Base-by-base conservation (phyloP, 2,797 vertebrate species). In the Sebastes umbrosus region DNA sequence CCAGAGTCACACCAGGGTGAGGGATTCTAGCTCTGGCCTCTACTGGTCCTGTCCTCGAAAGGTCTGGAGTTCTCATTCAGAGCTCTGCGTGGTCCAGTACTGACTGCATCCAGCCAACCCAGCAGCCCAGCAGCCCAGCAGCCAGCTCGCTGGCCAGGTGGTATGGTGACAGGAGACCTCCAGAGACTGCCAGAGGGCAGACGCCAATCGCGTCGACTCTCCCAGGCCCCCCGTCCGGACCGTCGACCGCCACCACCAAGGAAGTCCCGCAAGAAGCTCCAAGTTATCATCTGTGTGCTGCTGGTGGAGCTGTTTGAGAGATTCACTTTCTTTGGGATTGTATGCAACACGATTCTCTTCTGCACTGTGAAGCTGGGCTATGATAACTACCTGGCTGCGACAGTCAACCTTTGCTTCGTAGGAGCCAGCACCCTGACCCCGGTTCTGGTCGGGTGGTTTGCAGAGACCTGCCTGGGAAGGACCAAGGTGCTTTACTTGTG, bases 341-440 rank as follows among this genome's bases (percentile, higher is more conserved):
- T 98, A 62, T 99, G 98, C 92, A 99, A 98, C 88, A 97, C 95
- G 96, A 97, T 99, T 80, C 94, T 98, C 14, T 99, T 98, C 92
- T 99, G 98, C 94, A 98, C 96, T 0, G 80, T 96, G 78, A 97
- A 96, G 84, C 95, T 99, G 1, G 97, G 96, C 79, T 98, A 97
- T 16, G 31, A 66, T 79, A 97, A 96, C 90, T 90, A 97, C 92
- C 95, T 98, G 87, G 98, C 97, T 0, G 97, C 96, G 1, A 95
- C 96, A 0, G 90, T 97, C 77, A 99, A 97, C 64, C 91, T 99
- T 88, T 96, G 96, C 89, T 99, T 99, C 25, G 92, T 97, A 2
- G 97, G 98, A 79, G 94, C 94, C 58, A 97, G 96, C 77, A 94
- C 93, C 39, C 80, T 98, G 46, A 96, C 91, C 0, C 97, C 97